Conservation (phyloP, 2,113 vertebrate species). For the Rhegmatorhina hoffmannsi region DNA sequence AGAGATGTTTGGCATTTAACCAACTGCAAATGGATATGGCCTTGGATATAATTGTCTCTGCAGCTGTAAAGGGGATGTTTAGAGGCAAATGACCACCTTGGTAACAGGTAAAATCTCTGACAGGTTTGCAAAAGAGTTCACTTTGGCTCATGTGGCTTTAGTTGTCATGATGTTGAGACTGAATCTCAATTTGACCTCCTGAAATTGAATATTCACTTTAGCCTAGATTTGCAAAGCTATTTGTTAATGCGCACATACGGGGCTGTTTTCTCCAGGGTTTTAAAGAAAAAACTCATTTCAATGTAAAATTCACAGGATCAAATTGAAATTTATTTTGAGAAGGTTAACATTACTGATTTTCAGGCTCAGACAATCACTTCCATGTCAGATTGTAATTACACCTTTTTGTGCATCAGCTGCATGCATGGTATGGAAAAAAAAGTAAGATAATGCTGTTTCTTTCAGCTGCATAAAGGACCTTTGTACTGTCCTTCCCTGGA, state of each 20-base stretch:
- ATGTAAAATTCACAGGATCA: conserved; percentile 81
- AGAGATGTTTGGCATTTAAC: not conserved
- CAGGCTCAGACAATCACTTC: conserved; percentile 70
- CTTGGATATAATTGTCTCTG: not conserved
- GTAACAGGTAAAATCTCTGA: not conserved
- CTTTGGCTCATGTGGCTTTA: conserved; percentile 9
- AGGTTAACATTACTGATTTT: conserved; percentile 74
- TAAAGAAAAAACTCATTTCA: conserved; percentile 85
- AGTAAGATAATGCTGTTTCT: conserved; percentile 66
- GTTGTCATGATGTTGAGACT: conserved; percentile 66
- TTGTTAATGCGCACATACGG: conserved; percentile 80
- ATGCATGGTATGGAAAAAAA: conserved; percentile 57
- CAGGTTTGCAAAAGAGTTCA: not conserved
- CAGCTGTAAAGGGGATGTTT: not conserved
- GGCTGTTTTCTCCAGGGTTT: conserved; percentile 82
- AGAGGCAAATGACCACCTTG: not conserved
- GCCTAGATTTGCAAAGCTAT: conserved; percentile 85
- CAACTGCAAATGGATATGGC: not conserved
- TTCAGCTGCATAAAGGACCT: conserved; percentile 72
- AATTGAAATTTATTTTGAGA: conserved; percentile 83
- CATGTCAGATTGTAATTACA: conserved; percentile 80
- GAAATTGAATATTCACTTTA: conserved; percentile 90
- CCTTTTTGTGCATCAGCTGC: conserved; percentile 75
- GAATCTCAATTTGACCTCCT: conserved; percentile 86
- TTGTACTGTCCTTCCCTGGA: conserved; percentile 68